Conservation (phyloP, 1,140 invertebrate genomes). For the Asbolus verrucosus region DNA sequence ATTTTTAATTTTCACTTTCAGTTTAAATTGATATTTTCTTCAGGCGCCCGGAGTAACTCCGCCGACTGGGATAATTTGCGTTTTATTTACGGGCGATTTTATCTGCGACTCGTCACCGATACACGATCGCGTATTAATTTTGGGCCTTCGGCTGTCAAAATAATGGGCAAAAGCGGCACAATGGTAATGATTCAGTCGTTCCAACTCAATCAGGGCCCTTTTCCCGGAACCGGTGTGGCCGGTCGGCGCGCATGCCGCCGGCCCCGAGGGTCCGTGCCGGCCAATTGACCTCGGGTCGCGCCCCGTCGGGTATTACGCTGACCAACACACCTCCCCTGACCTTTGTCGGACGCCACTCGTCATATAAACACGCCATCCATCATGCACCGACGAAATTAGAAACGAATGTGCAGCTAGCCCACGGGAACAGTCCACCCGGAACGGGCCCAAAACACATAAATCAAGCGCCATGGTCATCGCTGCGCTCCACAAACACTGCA, state of each 20-base stretch:
- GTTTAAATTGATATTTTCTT: slow-evolving; percentile 45
- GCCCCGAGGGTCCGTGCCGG: slow-evolving; percentile 54
- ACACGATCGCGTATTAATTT: no score
- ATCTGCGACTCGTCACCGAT: slow-evolving; percentile 13
- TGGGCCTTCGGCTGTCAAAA: slow-evolving; percentile 34
- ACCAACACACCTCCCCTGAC: slow-evolving; percentile 65
- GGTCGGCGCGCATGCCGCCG: slow-evolving; percentile 11
- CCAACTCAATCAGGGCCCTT: slow-evolving; percentile 48
- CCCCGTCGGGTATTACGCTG: slow-evolving; percentile 60
- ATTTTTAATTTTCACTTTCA: slow-evolving; percentile 57
- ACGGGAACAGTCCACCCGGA: slow-evolving; percentile 50
- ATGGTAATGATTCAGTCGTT: slow-evolving; percentile 50
- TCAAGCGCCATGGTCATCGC: slow-evolving; percentile 26
- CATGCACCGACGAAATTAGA: slow-evolving; percentile 61
- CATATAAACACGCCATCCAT: slow-evolving; percentile 66
- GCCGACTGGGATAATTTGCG: slow-evolving; percentile 27
- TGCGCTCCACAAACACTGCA: background rate
- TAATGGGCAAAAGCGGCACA: no score
- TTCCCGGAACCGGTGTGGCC: slow-evolving; percentile 1
- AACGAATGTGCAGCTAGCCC: slow-evolving; percentile 61
- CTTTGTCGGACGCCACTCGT: slow-evolving; percentile 65
- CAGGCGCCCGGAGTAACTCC: slow-evolving; percentile 25
- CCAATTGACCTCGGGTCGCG: slow-evolving; percentile 64
- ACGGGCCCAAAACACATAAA: slow-evolving; percentile 51
- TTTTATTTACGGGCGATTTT: slow-evolving; percentile 35